Evolutionary conservation across 2,888 invertebrate genomes (phyloP).

Genomic region (Chesias legatella): DNA sequence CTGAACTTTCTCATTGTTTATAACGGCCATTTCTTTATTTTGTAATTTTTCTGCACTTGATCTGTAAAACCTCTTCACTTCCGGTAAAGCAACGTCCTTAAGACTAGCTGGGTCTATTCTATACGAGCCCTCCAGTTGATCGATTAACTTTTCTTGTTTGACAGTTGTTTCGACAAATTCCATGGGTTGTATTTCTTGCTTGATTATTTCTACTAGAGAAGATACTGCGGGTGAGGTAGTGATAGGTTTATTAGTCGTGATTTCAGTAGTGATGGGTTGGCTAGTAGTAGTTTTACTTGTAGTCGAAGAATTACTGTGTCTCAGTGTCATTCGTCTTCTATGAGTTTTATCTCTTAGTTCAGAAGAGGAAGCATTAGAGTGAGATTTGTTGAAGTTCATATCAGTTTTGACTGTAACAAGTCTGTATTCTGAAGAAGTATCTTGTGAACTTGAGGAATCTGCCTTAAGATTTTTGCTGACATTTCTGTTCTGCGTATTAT

Average conservation of each 20-base stretch:
- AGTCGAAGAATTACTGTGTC: conserved; percentile 40
- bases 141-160: conserved; percentile 53
- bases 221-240: conserved; percentile 6
- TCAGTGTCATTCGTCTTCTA: conserved; percentile 59
- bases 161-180: conserved; percentile 34
- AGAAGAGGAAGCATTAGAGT: conserved; percentile 39
- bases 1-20: conserved; percentile 67
- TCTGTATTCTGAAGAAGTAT: conserved; percentile 41
- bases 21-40: conserved; percentile 52
- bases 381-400: conserved; percentile 47
- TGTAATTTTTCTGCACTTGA: conserved; percentile 60
- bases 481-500: conserved; percentile 32
- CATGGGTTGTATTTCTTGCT: conserved; percentile 55
- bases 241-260: conserved; percentile 22
- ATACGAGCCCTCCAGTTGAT: conserved; percentile 49
- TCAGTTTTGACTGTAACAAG: conserved; percentile 51
- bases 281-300: conserved; percentile 32
- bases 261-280: conserved; percentile 21
- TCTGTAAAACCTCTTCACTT: conserved; percentile 61
- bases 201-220: conserved; percentile 46
- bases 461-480: conserved; percentile 27
- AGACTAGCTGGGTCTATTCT: conserved; percentile 35
- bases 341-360: conserved; percentile 53
- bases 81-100: conserved; percentile 28
- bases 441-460: conserved; percentile 32